A percentile compares a stretch with the other conserved stretches of the same genome.
Evolutionary conservation across 1,140 invertebrate species (phyloP).

Genomic region (Papilio polytes): DNA sequence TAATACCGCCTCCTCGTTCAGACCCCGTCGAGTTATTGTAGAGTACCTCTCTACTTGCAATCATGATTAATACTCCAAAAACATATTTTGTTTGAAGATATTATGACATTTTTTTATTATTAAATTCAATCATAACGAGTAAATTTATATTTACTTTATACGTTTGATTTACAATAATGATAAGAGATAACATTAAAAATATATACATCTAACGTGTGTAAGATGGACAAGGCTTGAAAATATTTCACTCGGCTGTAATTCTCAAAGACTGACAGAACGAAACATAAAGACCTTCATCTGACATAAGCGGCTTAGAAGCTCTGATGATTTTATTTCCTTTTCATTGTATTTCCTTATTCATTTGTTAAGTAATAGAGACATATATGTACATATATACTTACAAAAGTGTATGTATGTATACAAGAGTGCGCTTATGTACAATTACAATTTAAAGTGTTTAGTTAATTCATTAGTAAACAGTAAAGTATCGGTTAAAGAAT

Average conservation of each 20-base stretch:
- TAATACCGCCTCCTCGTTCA: slow-evolving; percentile 62
- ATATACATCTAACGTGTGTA: background rate
- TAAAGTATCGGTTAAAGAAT: no score
- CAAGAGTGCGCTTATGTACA: no score
- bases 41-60: slow-evolving; percentile 44
- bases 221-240: background rate
- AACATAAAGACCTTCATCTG: background rate
- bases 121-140: background rate
- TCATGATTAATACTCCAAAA: slow-evolving; percentile 37
- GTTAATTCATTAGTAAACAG: no score
- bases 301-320: slow-evolving; percentile 7
- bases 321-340: background rate
- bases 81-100: slow-evolving; percentile 28
- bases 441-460: no score
- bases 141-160: background rate
- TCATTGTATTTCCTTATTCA: background rate
- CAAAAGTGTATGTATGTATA: no score
- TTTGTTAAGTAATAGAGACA: background rate
- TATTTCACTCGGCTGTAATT: background rate
- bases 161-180: no score
- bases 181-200: background rate
- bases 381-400: background rate
- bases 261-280: background rate
- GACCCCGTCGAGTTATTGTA: slow-evolving; percentile 57
- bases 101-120: background rate